These are phyloP conservation scores for Platysteira castanea DNA, from an alignment of 2,113 vertebrate species.

Conservation along the genomic window DNA sequence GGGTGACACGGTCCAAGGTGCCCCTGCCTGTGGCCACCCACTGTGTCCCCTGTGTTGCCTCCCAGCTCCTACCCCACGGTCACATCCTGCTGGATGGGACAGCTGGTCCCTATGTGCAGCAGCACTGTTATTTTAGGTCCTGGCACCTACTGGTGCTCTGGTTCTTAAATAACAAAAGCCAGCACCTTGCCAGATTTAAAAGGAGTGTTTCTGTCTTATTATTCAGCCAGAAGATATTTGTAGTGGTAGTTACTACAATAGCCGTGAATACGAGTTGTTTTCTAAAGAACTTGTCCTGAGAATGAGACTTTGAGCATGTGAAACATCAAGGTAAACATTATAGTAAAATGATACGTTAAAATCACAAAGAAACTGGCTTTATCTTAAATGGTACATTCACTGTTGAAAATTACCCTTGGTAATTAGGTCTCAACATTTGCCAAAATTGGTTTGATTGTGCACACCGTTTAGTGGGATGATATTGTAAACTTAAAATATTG, in stretches of 20 bases:
- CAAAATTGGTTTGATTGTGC: neutral
- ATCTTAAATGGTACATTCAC: neutral
- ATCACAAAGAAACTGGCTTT: neutral
- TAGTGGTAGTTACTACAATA: neutral
- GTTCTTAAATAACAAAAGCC: neutral
- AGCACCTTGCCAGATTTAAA: neutral
- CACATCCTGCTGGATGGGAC: accelerated
- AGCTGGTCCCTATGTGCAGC: neutral
- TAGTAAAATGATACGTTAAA: neutral
- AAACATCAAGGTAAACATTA: neutral
- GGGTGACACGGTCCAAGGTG: accelerated
- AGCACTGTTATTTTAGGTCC: neutral
- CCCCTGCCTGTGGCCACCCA: accelerated
- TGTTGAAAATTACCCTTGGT: neutral
- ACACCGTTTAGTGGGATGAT: neutral
- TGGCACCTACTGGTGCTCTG: neutral
- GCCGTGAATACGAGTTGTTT: neutral
- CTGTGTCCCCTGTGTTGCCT: neutral
- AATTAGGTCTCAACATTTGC: neutral
- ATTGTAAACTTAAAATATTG: neutral
- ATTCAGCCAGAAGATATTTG: neutral
- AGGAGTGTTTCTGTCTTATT: accelerated
- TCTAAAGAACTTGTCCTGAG: neutral
- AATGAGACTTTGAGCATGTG: neutral
- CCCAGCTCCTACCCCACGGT: neutral